These are phyloP conservation scores for Pinna nobilis DNA, from an alignment of 1,140 invertebrate genomes.

Conservation along the genomic window DNA sequence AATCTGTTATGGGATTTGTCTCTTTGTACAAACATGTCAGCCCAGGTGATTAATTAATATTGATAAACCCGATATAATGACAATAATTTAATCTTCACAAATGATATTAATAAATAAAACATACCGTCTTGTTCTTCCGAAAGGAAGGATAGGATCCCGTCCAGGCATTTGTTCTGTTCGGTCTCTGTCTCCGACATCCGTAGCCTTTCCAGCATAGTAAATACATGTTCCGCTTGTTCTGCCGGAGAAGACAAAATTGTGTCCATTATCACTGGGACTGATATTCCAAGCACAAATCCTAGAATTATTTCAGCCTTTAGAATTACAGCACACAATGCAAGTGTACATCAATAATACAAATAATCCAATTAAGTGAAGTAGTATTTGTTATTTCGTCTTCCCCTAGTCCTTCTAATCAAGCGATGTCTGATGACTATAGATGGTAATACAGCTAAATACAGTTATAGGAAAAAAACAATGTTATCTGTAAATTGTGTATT, in stretches of 20 bases:
- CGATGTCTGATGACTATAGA: no score
- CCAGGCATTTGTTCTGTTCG: conserved; percentile 39
- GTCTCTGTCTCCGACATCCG: conserved; percentile 18
- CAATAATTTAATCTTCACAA: background rate
- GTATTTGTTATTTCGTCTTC: no score
- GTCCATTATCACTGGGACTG: no score
- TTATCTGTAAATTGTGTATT: no score
- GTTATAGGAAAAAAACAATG: no score
- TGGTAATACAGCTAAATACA: no score
- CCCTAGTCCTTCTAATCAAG: no score
- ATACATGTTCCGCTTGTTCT: conserved; percentile 1
- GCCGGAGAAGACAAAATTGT: conserved; percentile 24
- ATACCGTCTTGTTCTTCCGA: conserved; percentile 46
- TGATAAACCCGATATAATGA: background rate
- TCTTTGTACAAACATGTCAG: background rate
- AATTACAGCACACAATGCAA: background rate
- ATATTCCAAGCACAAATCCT: no score
- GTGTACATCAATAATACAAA: background rate
- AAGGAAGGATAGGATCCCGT: conserved; percentile 43
- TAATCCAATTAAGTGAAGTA: background rate
- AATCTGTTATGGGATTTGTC: background rate
- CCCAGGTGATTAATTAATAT: background rate
- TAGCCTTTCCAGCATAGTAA: conserved; percentile 48
- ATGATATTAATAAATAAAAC: no score
- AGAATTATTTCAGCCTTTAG: background rate